Base-by-base conservation (phyloP, 1,140 invertebrate species). In the Drosophila grimshawi region DNA sequence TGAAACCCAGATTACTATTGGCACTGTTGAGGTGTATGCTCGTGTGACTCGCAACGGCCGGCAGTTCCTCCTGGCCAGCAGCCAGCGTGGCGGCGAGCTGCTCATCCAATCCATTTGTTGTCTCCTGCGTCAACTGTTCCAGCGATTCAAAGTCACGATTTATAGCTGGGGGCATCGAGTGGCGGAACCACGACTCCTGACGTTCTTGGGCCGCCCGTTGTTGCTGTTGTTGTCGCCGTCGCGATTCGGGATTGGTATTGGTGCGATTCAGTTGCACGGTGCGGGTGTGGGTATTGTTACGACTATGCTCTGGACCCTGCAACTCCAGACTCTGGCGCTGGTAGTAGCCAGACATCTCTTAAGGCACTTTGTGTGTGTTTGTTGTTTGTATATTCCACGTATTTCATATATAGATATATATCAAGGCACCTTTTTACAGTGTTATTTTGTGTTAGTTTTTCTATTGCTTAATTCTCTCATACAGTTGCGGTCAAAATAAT, bases 1-100 rank as follows among this genome's bases (percentile, higher is more conserved):
- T 91, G 65, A 91, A 91, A 32, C 89, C 89, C 45, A 91, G 72
- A 75, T 91, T 91, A 53, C 89, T 91, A 45, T 91, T 91, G 64
- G 89, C 89, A 91, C 89, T 91, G 27, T 91, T 91, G 11, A 91
- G 63, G 61, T 90, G 89, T 72, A 91, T 91, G 78, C 89, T 88
- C 48, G 78, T 55, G 5, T 82, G 43, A 66, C 86, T 49, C 60
- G 77, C 4, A 51, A 65, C 43, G 41, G 6, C 19, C 19, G 19
- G 0, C 19, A 19, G 19, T 19, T 19, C 19, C 19, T 19, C 19
- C 19, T 19, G 19, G 19, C 19, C 19, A 19, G 70, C 66, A 64
- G 65, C 61, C 70, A 68, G 46, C 75, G 89, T 90, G 33, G 89
- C 81, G 2, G 89, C 89, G 64, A 91, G 37, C 39, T 91, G 89